Conservation (phyloP, 2,797 vertebrate species). For the Antrozous pallidus region DNA sequence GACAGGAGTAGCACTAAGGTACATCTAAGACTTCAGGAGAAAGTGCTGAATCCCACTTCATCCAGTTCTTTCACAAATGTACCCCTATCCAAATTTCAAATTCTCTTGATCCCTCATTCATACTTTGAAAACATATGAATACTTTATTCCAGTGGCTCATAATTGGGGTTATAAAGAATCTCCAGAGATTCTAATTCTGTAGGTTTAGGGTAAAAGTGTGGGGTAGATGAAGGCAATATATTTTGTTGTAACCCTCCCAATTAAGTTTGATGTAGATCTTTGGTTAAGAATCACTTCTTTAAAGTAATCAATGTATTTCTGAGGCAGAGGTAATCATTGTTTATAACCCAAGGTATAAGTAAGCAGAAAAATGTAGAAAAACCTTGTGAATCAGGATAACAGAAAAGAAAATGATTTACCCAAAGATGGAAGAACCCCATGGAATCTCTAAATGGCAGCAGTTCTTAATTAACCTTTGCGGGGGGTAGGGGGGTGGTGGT, state of each 20-base stretch:
- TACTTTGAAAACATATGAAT: slow-evolving; percentile 16
- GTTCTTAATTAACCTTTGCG: slow-evolving; percentile 24
- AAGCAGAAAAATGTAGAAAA: slow-evolving; percentile 40
- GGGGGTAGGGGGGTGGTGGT: neutral
- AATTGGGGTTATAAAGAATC: neutral
- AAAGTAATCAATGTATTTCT: slow-evolving; percentile 40
- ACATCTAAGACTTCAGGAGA: slow-evolving; percentile 25
- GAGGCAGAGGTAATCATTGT: neutral
- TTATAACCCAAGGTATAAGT: slow-evolving; percentile 30
- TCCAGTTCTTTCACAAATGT: slow-evolving; percentile 21
- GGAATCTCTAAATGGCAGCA: neutral
- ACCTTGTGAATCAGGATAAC: neutral
- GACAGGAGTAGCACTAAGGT: neutral
- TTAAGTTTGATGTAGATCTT: slow-evolving; percentile 6
- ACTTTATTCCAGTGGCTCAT: neutral
- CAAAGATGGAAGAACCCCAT: slow-evolving; percentile 7
- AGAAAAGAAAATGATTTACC: slow-evolving; percentile 29
- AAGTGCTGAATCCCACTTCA: neutral
- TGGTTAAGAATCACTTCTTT: slow-evolving; percentile 49
- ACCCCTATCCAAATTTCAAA: neutral
- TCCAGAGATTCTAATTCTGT: slow-evolving; percentile 35
- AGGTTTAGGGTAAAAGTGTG: neutral
- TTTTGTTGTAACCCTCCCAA: slow-evolving; percentile 25
- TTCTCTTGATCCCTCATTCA: neutral
- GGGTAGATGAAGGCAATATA: neutral